Evolutionary conservation across 1,140 invertebrate genomes (phyloP).

Genomic region (Apocrypta bakeri): DNA sequence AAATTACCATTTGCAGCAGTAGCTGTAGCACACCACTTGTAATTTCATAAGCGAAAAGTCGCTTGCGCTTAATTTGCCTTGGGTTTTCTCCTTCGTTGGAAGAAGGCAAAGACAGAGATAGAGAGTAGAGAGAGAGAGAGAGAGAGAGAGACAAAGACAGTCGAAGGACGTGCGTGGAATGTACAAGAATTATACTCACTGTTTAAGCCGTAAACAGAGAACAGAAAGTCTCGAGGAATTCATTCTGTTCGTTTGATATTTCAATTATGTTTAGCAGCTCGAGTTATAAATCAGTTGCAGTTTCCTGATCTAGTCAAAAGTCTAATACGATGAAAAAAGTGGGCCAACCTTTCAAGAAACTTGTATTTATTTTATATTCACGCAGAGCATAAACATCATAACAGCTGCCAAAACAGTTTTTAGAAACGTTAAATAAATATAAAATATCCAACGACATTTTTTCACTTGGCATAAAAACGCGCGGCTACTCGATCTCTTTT

Average conservation of each 20-base stretch:
- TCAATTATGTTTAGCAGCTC: not conserved
- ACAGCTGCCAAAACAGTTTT: not conserved
- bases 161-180: conserved; percentile 44
- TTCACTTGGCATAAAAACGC: not conserved
- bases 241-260: not conserved
- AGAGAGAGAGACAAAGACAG: not conserved
- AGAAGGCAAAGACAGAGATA: not conserved
- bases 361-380: too few species aligned
- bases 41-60: conserved; percentile 47
- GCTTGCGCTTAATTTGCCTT: conserved; percentile 46
- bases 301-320: too few species aligned
- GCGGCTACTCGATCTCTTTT: not conserved
- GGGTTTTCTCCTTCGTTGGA: conserved; percentile 19
- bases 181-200: not conserved
- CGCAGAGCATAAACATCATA: too few species aligned
- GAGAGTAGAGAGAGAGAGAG: not conserved
- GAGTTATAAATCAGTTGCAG: not conserved
- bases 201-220: conserved; percentile 21
- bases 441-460: not conserved
- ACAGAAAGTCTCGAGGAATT: not conserved
- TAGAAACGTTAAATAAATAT: not conserved
- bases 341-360: too few species aligned
- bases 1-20: conserved; percentile 47
- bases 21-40: not conserved
- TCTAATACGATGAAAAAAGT: too few species aligned